Conservation (phyloP, 1,140 invertebrate genomes). For the Berghia stephanieae region DNA sequence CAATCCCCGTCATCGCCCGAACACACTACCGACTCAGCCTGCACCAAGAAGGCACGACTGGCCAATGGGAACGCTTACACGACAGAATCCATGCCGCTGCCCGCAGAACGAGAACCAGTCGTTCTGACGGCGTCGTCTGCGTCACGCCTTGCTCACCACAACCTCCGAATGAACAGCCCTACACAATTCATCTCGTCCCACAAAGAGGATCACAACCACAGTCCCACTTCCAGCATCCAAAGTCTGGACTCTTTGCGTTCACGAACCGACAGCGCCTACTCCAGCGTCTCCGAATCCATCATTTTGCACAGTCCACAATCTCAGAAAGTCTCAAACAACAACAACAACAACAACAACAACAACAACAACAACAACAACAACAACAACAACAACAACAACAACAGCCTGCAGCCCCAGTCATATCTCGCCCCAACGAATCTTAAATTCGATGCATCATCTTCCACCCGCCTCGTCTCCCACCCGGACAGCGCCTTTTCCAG, state of each 20-base stretch:
- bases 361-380: too few species aligned
- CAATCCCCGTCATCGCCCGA: too few species aligned
- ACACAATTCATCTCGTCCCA: too few species aligned
- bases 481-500: conserved; percentile 23
- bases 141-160: background rate
- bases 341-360: too few species aligned
- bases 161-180: background rate
- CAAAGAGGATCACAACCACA: too few species aligned
- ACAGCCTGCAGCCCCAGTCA: too few species aligned
- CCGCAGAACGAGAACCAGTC: background rate
- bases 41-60: background rate
- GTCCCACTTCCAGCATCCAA: background rate
- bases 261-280: conserved; percentile 25
- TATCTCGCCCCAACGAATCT: too few species aligned
- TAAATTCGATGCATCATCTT: too few species aligned
- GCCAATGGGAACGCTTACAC: background rate
- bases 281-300: conserved; percentile 23
- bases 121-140: too few species aligned
- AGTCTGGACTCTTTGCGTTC: conserved; percentile 8
- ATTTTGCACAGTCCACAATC: too few species aligned
- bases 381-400: too few species aligned
- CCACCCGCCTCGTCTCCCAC: background rate
- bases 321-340: too few species aligned
- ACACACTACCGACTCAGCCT: background rate
- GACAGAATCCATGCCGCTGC: background rate